Conservation (phyloP, 2,888 invertebrate species). For the Rhaphigaster nebulosa region DNA sequence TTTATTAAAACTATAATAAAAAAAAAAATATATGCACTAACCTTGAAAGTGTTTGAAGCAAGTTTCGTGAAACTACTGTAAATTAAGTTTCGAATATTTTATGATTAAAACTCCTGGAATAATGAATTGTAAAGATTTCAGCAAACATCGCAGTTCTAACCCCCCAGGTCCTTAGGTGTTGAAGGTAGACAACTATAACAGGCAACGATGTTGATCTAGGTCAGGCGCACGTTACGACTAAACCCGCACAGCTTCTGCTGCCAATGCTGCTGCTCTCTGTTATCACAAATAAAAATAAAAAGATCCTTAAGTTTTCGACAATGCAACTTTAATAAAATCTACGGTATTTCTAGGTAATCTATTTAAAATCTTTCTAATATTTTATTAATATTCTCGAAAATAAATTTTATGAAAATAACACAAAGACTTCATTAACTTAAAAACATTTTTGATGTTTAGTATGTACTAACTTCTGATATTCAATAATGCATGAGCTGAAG, state of each 20-base stretch:
- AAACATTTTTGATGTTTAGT: background rate
- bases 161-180: conserved; percentile 15
- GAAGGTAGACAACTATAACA: conserved; percentile 14
- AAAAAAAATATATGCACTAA: background rate
- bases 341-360: background rate
- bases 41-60: conserved; percentile 9
- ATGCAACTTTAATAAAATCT: background rate
- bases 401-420: background rate
- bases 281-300: background rate
- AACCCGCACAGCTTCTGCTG: background rate
- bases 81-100: conserved; percentile 29
- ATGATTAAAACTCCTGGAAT: conserved; percentile 27
- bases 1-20: background rate
- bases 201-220: background rate
- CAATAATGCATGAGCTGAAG: background rate
- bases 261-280: background rate
- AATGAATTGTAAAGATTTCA: background rate
- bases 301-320: background rate
- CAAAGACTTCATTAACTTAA: background rate
- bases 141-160: conserved; percentile 32
- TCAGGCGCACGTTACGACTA: conserved; percentile 7
- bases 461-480: background rate
- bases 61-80: background rate
- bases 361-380: background rate
- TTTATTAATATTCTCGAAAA: background rate